Base-by-base conservation (phyloP, 2,113 vertebrate genomes). In the Sceloporus tristichus region DNA sequence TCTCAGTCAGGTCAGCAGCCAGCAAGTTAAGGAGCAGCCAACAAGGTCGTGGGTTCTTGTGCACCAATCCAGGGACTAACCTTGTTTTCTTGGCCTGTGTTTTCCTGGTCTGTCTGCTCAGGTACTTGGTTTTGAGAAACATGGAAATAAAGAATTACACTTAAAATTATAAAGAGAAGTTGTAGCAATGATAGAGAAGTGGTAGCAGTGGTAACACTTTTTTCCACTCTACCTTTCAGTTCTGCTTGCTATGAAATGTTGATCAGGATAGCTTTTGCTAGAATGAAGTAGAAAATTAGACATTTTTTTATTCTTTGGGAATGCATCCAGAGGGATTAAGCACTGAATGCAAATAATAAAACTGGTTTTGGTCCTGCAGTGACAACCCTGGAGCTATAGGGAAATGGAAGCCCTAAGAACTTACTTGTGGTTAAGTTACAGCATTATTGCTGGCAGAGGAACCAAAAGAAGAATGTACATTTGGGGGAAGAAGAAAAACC, bases 381-480 rank as follows among this genome's bases (percentile, higher is more conserved):
- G 70, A 82, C 81, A 87, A 56, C 88, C 78, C 0, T 2, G 82
- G 82, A 76, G 29, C 74, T 91, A 34, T 82, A 84, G 0, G 87
- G 42, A 92, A 92, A 75, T 56, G 82, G 87, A 94, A 95, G 79
- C 82, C 84, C 83, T 77, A 42, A 82, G 84, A 95, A 85, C 82
- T 80, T 89, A 75, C 83, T 91, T 87, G 53, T 84, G 38, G 54
- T 89, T 90, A 80, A 90, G 90, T 91, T 90, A 62, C 75, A 89
- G 87, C 85, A 91, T 90, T 88, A 93, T 91, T 89, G 66, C 87
- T 94, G 91, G 93, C 92, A 94, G 76, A 82, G 42, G 91, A 82
- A 91, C 94, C 89, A 87, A 91, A 94, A 92, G 96, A 96, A 94
- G 94, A 93, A 86, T 38, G 65, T 92, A 90, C 89, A 90, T 91